phyloP scores from a whole-genome alignment of 2,797 vertebrate genomes.

The Cichlasoma orientale region DNA sequence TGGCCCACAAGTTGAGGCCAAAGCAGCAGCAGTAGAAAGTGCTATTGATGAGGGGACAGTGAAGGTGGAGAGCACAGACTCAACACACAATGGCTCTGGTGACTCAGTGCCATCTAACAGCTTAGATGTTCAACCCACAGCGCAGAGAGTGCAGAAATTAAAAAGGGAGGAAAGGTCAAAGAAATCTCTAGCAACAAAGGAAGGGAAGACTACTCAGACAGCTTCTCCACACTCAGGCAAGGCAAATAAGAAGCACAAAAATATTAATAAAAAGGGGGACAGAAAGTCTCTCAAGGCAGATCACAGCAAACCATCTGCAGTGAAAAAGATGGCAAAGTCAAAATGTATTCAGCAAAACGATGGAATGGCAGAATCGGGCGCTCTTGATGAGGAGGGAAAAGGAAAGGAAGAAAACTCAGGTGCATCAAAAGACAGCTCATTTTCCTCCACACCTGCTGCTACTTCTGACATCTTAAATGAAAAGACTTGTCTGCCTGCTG shows the following conservation, averaged over 20 bases:
- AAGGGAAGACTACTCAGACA: background rate
- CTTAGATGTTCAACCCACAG: background rate
- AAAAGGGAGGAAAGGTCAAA: background rate
- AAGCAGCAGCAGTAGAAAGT: background rate
- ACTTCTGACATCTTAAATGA: background rate
- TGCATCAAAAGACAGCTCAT: conserved; percentile 59
- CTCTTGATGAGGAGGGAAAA: conserved; percentile 50
- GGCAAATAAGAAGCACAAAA: conserved; percentile 8
- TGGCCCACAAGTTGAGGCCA: background rate
- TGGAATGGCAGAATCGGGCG: conserved; percentile 47
- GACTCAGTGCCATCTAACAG: background rate
- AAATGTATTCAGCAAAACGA: background rate
- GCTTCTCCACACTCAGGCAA: conserved; percentile 1
- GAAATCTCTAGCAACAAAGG: background rate
- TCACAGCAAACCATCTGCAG: background rate
- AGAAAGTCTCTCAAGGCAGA: background rate
- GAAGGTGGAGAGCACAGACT: conserved; percentile 8
- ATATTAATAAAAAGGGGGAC: background rate
- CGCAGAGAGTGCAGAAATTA: background rate
- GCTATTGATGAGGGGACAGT: background rate
- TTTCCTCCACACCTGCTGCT: background rate
- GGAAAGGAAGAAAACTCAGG: conserved; percentile 59
- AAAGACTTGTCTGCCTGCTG: background rate
- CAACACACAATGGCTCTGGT: background rate
- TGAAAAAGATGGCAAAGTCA: conserved; percentile 7